phyloP scores from a whole-genome alignment of 2,888 invertebrate genomes.

The Phlogophora meticulosa region DNA sequence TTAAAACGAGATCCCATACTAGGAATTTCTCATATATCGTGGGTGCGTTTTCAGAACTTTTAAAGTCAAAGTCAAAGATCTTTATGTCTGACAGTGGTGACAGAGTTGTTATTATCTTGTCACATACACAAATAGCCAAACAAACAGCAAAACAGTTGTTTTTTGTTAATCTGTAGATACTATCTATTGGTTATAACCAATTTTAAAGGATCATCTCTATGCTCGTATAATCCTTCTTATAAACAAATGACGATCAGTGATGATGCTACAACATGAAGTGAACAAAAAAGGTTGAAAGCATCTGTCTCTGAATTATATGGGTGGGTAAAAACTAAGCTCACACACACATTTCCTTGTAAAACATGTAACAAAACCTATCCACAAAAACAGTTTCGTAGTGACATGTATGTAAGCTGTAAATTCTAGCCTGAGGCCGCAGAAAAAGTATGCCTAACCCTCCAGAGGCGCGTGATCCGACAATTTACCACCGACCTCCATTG shows the following conservation, averaged over 20 bases:
- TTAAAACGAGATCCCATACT: no score
- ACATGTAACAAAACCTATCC: constrained; percentile 45
- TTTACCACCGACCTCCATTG: constrained; percentile 73
- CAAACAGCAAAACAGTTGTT: no score
- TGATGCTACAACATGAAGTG: not conserved
- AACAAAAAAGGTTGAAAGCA: not conserved
- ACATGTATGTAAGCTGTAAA: constrained; percentile 72
- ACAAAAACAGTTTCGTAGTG: constrained; percentile 57
- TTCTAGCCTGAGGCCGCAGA: constrained; percentile 78
- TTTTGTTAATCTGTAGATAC: no score
- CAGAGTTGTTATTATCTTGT: no score
- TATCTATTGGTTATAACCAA: no score
- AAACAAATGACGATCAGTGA: not conserved
- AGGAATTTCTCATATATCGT: no score
- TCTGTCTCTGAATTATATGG: not conserved
- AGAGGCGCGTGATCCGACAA: constrained; percentile 78
- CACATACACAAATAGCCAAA: no score
- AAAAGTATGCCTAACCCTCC: constrained; percentile 79
- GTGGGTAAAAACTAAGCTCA: not conserved
- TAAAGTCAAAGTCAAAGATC: no score
- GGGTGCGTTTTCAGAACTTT: no score
- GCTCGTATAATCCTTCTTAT: not conserved
- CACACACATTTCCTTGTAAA: constrained; percentile 13
- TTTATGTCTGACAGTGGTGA: no score
- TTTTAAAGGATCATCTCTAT: no score